Conservation (phyloP, 2,888 invertebrate genomes). For the Salticus scenicus region DNA sequence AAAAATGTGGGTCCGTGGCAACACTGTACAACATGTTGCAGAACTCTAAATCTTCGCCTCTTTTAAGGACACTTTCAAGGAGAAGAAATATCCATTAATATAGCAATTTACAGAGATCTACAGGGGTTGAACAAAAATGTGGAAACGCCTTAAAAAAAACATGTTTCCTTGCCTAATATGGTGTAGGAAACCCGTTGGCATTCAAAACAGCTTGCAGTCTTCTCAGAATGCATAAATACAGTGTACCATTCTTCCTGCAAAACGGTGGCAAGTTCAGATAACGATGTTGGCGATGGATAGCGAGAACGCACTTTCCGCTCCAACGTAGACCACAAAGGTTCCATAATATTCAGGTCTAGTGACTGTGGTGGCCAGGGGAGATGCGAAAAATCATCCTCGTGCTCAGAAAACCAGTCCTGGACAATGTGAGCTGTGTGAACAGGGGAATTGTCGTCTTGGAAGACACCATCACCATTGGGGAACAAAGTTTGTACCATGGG, state of each 20-base stretch:
- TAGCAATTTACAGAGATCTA: no score
- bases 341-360: slow-evolving; percentile 16
- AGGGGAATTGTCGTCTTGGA: not conserved
- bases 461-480: not conserved
- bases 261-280: slow-evolving; percentile 26
- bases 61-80: no score
- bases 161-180: no score
- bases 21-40: no score
- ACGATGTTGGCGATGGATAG: slow-evolving; percentile 16
- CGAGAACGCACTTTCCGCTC: slow-evolving; percentile 19
- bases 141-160: no score
- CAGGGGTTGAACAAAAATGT: no score
- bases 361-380: slow-evolving; percentile 11
- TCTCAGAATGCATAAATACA: no score
- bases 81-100: no score
- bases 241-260: slow-evolving; percentile 26
- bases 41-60: no score
- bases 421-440: not conserved
- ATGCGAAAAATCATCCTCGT: slow-evolving; percentile 21
- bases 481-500: not conserved
- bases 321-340: slow-evolving; percentile 7
- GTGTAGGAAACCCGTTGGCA: no score
- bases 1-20: no score
- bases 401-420: slow-evolving; percentile 30
- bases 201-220: no score